These are phyloP conservation scores for Poicephalus gulielmi DNA, from an alignment of 2,113 vertebrate genomes.

Conservation along the genomic window DNA sequence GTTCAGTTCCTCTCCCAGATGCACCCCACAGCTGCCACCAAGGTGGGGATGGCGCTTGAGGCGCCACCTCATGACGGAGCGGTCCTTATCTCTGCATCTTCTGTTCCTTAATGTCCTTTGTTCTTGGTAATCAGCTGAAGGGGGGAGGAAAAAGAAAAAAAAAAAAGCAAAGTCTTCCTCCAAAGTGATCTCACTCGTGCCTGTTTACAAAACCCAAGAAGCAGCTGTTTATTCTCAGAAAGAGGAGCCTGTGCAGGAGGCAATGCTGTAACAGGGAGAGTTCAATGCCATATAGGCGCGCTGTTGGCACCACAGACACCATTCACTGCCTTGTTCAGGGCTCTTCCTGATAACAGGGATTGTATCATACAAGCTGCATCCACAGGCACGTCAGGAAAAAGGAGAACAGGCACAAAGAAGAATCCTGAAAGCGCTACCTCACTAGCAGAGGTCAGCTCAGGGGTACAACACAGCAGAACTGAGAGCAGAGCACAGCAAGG, in stretches of 20 bases:
- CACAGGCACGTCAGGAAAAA: fast-evolving
- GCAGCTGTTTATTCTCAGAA: background rate
- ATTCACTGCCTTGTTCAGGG: fast-evolving
- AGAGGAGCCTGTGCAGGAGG: background rate
- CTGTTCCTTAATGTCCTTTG: background rate
- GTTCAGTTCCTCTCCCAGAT: background rate
- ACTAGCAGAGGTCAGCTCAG: background rate
- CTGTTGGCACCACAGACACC: background rate
- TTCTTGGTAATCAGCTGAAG: background rate
- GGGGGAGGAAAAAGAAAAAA: too few relatives aligned
- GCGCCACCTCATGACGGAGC: background rate
- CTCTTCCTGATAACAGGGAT: fast-evolving
- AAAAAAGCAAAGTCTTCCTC: background rate
- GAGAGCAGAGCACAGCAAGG: background rate
- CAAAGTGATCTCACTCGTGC: fast-evolving
- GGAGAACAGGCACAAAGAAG: background rate
- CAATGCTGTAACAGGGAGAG: background rate
- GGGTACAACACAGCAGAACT: background rate
- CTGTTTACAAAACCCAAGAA: background rate
- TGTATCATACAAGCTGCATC: too few relatives aligned
- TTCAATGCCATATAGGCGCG: fast-evolving
- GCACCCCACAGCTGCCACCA: background rate
- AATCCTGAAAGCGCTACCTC: background rate
- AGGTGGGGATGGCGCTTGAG: background rate
- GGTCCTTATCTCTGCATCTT: background rate